Evolutionary conservation across 2,888 invertebrate species (phyloP).

Genomic region (Pantelozetes paolii): DNA sequence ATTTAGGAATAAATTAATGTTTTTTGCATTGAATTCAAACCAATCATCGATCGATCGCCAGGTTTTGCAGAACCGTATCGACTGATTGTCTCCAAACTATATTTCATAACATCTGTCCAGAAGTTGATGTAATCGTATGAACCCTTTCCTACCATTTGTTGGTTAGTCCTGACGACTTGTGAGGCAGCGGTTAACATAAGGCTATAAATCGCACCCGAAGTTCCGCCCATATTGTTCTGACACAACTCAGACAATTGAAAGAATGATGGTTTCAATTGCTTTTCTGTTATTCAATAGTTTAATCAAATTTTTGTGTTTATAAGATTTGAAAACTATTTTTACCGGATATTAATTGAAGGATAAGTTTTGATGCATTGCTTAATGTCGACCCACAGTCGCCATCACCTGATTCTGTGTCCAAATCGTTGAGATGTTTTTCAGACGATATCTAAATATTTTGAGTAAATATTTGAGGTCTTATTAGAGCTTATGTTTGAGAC

Average conservation of each 20-base stretch:
- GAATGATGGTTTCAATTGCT: slow-evolving; percentile 43
- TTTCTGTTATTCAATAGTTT: too few relatives aligned
- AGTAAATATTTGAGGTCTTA: background rate
- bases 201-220: slow-evolving; percentile 73
- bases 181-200: slow-evolving; percentile 67
- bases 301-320: too few relatives aligned
- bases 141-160: background rate
- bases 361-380: slow-evolving; percentile 60
- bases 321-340: too few relatives aligned
- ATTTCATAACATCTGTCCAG: slow-evolving; percentile 45
- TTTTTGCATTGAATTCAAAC: slow-evolving; percentile 1
- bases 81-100: slow-evolving; percentile 61
- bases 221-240: slow-evolving; percentile 70
- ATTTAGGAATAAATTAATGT: background rate
- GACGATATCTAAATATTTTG: slow-evolving; percentile 52
- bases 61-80: slow-evolving; percentile 68
- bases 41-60: slow-evolving; percentile 72
- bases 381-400: slow-evolving; percentile 71
- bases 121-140: slow-evolving; percentile 4
- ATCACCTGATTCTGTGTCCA: slow-evolving; percentile 68
- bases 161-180: background rate
- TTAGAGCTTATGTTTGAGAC: background rate
- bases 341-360: slow-evolving; percentile 50
- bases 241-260: slow-evolving; percentile 53
- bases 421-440: slow-evolving; percentile 59